Percentiles rank a stretch among this genome's conserved stretches.
These are phyloP conservation scores for Drosophila nasuta DNA, from an alignment of 1,140 invertebrate species.

Conservation along the genomic window DNA sequence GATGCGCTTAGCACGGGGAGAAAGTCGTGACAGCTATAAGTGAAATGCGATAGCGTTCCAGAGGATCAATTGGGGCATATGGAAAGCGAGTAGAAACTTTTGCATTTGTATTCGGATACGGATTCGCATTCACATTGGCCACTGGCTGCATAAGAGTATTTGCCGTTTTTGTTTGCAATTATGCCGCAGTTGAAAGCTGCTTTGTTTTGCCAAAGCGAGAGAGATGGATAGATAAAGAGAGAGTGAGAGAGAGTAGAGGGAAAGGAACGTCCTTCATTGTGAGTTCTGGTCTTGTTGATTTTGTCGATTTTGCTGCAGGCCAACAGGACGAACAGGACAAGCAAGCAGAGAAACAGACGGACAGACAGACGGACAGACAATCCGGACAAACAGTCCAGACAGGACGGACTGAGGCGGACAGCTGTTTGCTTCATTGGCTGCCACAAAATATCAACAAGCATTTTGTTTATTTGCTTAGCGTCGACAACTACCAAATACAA, in stretches of 20 bases:
- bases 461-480: conserved; percentile 81
- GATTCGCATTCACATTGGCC: conserved; percentile 36
- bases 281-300: conserved; percentile 63
- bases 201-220: conserved; percentile 44
- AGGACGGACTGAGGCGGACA: conserved; percentile 45
- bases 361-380: conserved; percentile 4
- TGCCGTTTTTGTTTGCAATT: conserved; percentile 69
- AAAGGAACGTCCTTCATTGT: conserved; percentile 32
- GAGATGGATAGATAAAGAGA: neutral
- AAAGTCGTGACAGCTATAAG: conserved; percentile 40
- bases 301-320: conserved; percentile 76
- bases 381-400: neutral
- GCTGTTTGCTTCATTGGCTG: conserved; percentile 81
- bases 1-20: conserved; percentile 18
- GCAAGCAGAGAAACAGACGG: conserved; percentile 33
- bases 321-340: conserved; percentile 45
- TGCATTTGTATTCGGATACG: neutral
- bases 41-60: conserved; percentile 37
- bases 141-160: conserved; percentile 54
- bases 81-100: neutral
- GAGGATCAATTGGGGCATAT: conserved; percentile 1
- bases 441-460: conserved; percentile 82
- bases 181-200: conserved; percentile 62
- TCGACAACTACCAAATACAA: conserved; percentile 60
- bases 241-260: neutral